Evolutionary conservation across 2,113 vertebrate species (phyloP), one percentile per base, ranked within the genome.

Genomic region (Forbesichthys agassizii): DNA sequence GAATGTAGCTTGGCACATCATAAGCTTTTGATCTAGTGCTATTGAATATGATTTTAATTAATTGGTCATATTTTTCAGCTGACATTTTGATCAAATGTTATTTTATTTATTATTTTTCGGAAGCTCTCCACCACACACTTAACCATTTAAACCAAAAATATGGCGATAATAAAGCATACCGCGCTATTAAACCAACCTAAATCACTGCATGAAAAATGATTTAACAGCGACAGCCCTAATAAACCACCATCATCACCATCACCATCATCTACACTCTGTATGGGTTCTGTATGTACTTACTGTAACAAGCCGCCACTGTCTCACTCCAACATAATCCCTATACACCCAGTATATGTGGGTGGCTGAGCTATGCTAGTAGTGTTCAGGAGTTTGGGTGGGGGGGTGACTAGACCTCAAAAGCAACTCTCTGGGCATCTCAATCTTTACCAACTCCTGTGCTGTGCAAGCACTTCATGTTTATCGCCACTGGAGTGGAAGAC

Each of bases 401-500:
- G 51, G 14, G 48, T 69, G 74, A 77, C 56, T 14, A 6, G 51
- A 5, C 51, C n/a, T 53, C 11, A 52, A n/a, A 27, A 52, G 36
- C 36, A 42, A 42, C 36, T 42, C 36, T 42, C 36, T 42, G 36
- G 36, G 36, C 36, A 42, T 42, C 7, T 42, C 36, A 72, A 61
- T 59, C 42, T 77, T 53, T 59, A 55, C 46, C n/a, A 49, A 59
- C 58, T 7, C 27, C 49, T 3, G 47, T 64, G 79, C 85, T 86
- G 82, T 88, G 77, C 76, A 48, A 75, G 74, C 77, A 77, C 49
- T 61, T 81, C 74, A 63, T 36, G 48, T 68, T 59, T 9, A 74
- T 72, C 57, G 72, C 63, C 46, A 61, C 52, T 64, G 54, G 33
- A 54, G 57, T 48, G 53, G 33, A 77, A 51, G 72, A 59, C 2